Base-by-base conservation (phyloP, 2,113 vertebrate species). In the Paraplagusia blochii region DNA sequence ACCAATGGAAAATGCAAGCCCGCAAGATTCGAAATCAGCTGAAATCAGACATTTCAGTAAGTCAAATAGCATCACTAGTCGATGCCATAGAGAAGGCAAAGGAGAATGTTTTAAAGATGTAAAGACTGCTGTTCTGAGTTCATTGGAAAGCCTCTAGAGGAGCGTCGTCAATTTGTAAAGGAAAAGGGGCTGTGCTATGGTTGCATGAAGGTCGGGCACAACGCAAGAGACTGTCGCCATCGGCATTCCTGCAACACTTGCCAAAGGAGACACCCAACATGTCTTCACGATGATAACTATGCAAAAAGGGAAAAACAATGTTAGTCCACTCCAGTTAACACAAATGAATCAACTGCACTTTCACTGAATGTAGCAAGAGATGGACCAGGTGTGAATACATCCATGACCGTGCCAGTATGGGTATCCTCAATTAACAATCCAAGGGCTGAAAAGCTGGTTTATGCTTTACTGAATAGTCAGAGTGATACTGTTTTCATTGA, bases 131-230 rank as follows among this genome's bases (percentile, higher is more conserved):
- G 64, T 40, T 39, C 43, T 17, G 38, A 59, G 19, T 59, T 67
- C 12, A 53, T 53, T 42, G 12, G 47, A 2, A 67, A 14, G 5
- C 5, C 66, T 47, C 35, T 69, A 11, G 51, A 55, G 0, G 44
- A 55, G 38, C 12, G 29, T 17, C n/a, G 16, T 9, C 40, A 39
- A 12, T 67, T 39, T 17, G 22, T 61, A 19, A 55, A 36, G 4
- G 66, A 69, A 15, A 61, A 38, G 9, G 35, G 44, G 38, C 16
- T 61, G 1, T 69, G 58, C 19, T 69, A 43, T 61, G 50, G 36
- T 2, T 69, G 44, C 17, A 4, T 50, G 8, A 69, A 22, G n/a
- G 6, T 44, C 5, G 44, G 51, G 5, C 50, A 42, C 9, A 48
- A 2, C 16, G 44, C 38, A 8, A 54, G 49, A 22, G 43, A 68